Base-by-base conservation (phyloP, 2,888 invertebrate genomes). In the Lasioglossum figueresi region DNA sequence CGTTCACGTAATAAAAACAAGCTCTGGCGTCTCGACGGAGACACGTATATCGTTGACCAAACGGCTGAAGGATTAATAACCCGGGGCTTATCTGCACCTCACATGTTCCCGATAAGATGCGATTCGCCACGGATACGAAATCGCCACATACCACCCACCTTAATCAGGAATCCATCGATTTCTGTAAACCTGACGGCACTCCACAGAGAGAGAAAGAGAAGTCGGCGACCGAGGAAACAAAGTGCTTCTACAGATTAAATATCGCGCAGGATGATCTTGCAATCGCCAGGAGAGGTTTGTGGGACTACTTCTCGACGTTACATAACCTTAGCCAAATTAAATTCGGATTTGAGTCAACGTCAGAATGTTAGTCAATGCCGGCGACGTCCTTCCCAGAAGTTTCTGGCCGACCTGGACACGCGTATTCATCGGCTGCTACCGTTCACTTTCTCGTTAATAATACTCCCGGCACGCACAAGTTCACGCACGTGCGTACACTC, bases 361-460 rank as follows among this genome's bases (percentile, higher is more conserved):
- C 3, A n/a, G 23, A 14, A 56, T 31, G 16, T 68, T 82, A 63
- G 48, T 70, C 70, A 4, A 66, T 37, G 63, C 72, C 27, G 31
- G 34, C 45, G 23, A 83, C 87, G 85, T 84, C 82, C 85, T 90
- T 89, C 86, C 74, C 34, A 83, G 88, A 75, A 82, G 82, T 90
- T 84, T 86, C 76, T 80, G 85, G 45, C 37, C 31, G 71, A 66
- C 52, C 34, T n/a, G 52, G 23, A 52, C 73, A 23, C 27, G 48
- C 76, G 40, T 59, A 76, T 31, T 72, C 80, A 80, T 80, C 78
- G 45, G 52, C 63, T 27, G 23, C 19, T 34, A 66, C 84, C 89
- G 78, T 84, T 90, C 87, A 80, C 90, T 89, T 90, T 90, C 86
- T 76, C 84, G 66, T 85, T 72, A 71, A 76, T 59, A 23, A 8